A percentile compares a stretch with the other conserved stretches of the same genome.
phyloP scores from a whole-genome alignment of 2,113 vertebrate genomes.

The Leuciscus idus region DNA sequence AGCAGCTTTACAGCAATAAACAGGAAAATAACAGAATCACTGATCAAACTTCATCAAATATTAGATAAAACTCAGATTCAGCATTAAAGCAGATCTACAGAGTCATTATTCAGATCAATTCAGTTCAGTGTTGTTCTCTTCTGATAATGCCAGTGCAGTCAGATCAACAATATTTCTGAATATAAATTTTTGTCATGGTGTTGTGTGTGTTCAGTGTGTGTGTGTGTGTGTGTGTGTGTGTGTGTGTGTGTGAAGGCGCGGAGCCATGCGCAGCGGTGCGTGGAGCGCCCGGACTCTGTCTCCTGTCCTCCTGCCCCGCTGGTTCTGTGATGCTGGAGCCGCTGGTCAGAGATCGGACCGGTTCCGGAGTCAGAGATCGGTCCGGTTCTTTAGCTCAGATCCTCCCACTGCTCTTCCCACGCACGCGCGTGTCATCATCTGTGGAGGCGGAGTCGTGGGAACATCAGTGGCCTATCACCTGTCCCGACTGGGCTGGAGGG shows the following conservation, averaged over 20 bases:
- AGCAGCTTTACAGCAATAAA: no score
- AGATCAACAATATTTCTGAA: no score
- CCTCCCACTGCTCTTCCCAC: constrained; percentile 76
- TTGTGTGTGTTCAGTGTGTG: not conserved
- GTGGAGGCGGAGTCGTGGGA: constrained; percentile 92
- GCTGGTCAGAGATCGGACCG: constrained; percentile 52
- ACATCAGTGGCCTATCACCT: constrained; percentile 96
- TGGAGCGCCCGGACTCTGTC: constrained; percentile 69
- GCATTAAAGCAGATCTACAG: no score
- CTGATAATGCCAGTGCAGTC: no score
- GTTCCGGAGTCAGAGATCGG: constrained; percentile 47
- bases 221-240: not conserved
- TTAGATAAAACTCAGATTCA: no score
- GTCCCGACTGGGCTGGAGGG: constrained; percentile 92
- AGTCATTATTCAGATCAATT: no score
- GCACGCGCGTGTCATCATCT: constrained; percentile 91
- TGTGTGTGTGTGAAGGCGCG: constrained; percentile 39
- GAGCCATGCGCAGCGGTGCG: constrained; percentile 77
- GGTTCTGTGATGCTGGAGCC: constrained; percentile 70
- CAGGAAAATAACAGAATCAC: no score
- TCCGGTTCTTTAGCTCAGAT: constrained; percentile 65
- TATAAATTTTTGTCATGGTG: no score
- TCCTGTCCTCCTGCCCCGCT: constrained; percentile 77
- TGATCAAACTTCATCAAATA: no score
- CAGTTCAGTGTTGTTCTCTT: no score